A percentile compares a stretch with the other conserved stretches of the same genome.
phyloP scores from a whole-genome alignment of 2,888 invertebrate species.

The Disparrhopalites patrizii region DNA sequence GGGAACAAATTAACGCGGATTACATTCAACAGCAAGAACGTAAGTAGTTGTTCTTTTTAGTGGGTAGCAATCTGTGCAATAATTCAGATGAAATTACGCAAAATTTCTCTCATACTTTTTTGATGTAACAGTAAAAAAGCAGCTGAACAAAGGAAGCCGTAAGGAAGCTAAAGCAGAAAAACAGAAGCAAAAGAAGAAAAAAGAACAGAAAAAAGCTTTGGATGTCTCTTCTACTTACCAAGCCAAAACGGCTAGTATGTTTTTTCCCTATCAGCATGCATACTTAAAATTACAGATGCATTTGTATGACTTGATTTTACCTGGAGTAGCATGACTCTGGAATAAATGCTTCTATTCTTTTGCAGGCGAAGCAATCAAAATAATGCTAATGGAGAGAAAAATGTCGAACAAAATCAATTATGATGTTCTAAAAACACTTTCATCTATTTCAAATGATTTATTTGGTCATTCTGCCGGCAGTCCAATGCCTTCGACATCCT shows the following conservation, averaged over 20 bases:
- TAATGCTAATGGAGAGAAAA: conserved; percentile 92
- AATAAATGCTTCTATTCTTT: conserved; percentile 8
- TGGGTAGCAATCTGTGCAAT: no score
- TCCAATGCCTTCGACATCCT: background rate
- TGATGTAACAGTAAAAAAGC: conserved; percentile 74
- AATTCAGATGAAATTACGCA: no score
- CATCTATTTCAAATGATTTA: conserved; percentile 15
- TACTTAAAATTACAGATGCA: no score
- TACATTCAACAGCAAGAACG: conserved; percentile 79
- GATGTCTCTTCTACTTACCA: conserved; percentile 47
- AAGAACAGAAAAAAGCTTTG: conserved; percentile 53
- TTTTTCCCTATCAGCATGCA: conserved; percentile 1
- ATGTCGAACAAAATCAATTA: conserved; percentile 97
- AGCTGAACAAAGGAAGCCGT: conserved; percentile 69
- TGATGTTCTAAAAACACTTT: conserved; percentile 81
- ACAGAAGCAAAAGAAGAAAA: conserved; percentile 67
- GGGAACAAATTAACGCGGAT: conserved; percentile 82
- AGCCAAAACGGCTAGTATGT: conserved; percentile 53
- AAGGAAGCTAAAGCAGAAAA: conserved; percentile 84
- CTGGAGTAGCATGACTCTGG: no score
- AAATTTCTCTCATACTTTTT: conserved; percentile 46
- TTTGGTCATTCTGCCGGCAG: conserved; percentile 13
- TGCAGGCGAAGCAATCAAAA: conserved; percentile 88
- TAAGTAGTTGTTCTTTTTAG: conserved; percentile 50
- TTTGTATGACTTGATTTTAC: no score